Conservation (phyloP, 1,140 invertebrate species). For the Lepidurus packardi region DNA sequence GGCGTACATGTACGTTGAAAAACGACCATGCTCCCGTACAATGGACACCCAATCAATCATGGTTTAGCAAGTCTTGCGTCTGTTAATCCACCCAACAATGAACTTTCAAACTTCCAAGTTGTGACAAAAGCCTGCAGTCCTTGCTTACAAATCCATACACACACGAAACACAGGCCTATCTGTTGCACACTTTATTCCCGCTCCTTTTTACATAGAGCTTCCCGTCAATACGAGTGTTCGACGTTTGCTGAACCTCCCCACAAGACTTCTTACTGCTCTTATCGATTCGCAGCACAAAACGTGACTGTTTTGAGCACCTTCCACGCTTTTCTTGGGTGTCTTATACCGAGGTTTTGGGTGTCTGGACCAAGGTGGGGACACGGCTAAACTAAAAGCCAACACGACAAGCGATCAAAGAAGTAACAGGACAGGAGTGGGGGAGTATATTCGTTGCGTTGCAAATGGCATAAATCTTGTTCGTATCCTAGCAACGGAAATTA, state of each 20-base stretch:
- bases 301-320: no score
- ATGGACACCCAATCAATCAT: slow-evolving; percentile 79
- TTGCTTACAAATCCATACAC: no score
- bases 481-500: slow-evolving; percentile 9
- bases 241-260: no score
- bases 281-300: no score
- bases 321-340: neutral
- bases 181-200: no score
- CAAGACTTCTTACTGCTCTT: no score
- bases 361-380: neutral
- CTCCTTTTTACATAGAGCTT: no score
- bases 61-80: slow-evolving; percentile 29
- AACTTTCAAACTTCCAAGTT: no score
- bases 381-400: neutral
- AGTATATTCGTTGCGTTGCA: neutral
- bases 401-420: slow-evolving; percentile 5
- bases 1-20: slow-evolving; percentile 64
- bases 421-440: neutral
- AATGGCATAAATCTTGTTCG: neutral
- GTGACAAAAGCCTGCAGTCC: no score
- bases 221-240: no score
- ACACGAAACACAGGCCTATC: no score
- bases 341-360: neutral
- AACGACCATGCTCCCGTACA: slow-evolving; percentile 60
- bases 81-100: neutral